A percentile compares a stretch with the other conserved stretches of the same genome.
Evolutionary conservation across 2,888 invertebrate genomes (phyloP).

Genomic region (Trisateles emortualis): DNA sequence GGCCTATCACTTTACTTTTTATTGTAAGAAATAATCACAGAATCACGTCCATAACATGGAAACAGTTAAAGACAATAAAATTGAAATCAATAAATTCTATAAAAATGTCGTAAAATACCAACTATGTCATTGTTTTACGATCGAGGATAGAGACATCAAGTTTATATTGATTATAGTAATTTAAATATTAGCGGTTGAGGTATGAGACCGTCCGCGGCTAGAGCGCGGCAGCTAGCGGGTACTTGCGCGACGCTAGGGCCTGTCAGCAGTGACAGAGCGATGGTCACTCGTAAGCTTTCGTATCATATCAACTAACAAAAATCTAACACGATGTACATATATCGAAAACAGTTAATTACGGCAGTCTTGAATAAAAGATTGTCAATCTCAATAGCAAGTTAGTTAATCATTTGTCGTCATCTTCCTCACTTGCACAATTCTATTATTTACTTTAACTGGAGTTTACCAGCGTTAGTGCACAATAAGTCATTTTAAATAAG

Average conservation of each 20-base stretch:
- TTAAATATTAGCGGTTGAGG: constrained; percentile 23
- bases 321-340: neutral
- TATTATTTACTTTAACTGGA: too few species aligned
- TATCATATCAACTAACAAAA: neutral
- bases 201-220: constrained; percentile 22
- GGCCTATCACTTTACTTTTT: constrained; percentile 29
- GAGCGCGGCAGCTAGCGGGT: neutral
- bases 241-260: constrained; percentile 1
- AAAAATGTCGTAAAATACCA: constrained; percentile 40
- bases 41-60: constrained; percentile 17
- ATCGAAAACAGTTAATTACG: neutral
- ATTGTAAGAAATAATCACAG: constrained; percentile 29
- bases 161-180: constrained; percentile 21
- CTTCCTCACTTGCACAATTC: neutral
- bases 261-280: neutral
- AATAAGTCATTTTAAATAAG: too few species aligned
- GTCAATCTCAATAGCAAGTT: neutral
- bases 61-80: constrained; percentile 32
- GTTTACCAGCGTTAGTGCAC: too few species aligned
- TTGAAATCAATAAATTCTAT: constrained; percentile 30
- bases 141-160: constrained; percentile 36
- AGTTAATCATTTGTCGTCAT: neutral
- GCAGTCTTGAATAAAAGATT: neutral
- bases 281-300: constrained; percentile 2
- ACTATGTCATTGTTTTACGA: constrained; percentile 44